phyloP scores from a whole-genome alignment of 2,113 vertebrate genomes.

The Scopus umbretta region DNA sequence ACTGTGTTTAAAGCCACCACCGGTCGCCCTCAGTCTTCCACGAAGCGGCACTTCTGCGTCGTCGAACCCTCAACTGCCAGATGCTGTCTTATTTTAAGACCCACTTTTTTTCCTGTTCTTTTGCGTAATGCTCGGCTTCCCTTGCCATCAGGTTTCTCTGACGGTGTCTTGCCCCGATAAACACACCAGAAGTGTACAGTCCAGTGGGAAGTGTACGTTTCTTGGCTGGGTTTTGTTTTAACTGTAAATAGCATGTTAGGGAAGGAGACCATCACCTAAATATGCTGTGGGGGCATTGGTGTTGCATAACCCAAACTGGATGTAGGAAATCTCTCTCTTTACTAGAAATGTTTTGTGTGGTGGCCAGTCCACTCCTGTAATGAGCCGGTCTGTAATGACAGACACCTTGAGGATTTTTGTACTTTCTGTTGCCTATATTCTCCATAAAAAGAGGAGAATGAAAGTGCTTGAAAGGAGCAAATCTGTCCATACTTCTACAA shows the following conservation, averaged over 20 bases:
- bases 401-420: neutral
- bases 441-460: neutral
- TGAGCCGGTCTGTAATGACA: too few relatives aligned
- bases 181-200: too few relatives aligned
- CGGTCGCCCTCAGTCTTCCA: fast-evolving
- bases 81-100: neutral
- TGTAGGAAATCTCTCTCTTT: neutral
- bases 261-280: neutral
- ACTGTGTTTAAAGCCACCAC: neutral
- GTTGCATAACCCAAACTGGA: neutral
- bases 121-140: neutral
- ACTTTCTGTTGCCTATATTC: neutral
- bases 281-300: neutral
- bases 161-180: neutral
- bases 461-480: neutral
- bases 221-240: neutral
- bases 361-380: neutral
- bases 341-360: neutral
- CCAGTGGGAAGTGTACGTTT: neutral
- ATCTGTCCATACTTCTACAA: neutral
- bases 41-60: too few relatives aligned
- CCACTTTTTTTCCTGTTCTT: neutral
- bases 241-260: neutral
- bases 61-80: neutral
- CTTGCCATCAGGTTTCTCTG: neutral